Evolutionary conservation across 2,888 invertebrate genomes (phyloP), one percentile per base, ranked within the genome.

Genomic region (Bugula neritina): DNA sequence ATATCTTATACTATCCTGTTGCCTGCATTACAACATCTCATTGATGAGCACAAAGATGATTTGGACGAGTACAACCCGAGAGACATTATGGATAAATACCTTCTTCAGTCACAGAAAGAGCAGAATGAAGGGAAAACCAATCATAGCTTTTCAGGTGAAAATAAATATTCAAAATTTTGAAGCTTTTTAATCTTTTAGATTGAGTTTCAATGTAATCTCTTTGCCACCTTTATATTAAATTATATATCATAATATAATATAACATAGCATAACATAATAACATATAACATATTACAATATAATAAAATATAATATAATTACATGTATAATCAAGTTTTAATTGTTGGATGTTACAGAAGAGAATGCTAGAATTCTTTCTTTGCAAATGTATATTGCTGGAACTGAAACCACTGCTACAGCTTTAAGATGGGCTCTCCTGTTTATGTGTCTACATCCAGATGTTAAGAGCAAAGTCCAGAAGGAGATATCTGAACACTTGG

Each of bases 1-100:
- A 5, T 57, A n/a, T n/a, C 5, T 57, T 17, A 57, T 5, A 5
- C 13, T 5, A n/a, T 57, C 5, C 23, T 57, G 10, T n/a, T 13
- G 57, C 57, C 57, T 5, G 25, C 5, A 5, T 25, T 57, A 23
- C 57, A 57, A 25, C 25, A 17, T n/a, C 25, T n/a, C 57, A 69
- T 69, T 27, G 35, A 69, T 31, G 35, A 69, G 69, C 69, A 69
- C 23, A 69, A 69, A n/a, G 69, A 13, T 5, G 35, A 17, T 17
- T 25, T 69, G 23, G 5, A 27, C 23, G 5, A n/a, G 21, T 23
- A 69, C 27, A 69, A 35, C 35, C 69, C 69, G 17, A 5, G 69
- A 5, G 69, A 69, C 23, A 5, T 69, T 5, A 69, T 25, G 5
- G 69, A 69, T 27, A 35, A n/a, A 23, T 69, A n/a, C 29, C 69